Evolutionary conservation across 2,888 invertebrate species (phyloP).

Genomic region (Cynaeus angustus): DNA sequence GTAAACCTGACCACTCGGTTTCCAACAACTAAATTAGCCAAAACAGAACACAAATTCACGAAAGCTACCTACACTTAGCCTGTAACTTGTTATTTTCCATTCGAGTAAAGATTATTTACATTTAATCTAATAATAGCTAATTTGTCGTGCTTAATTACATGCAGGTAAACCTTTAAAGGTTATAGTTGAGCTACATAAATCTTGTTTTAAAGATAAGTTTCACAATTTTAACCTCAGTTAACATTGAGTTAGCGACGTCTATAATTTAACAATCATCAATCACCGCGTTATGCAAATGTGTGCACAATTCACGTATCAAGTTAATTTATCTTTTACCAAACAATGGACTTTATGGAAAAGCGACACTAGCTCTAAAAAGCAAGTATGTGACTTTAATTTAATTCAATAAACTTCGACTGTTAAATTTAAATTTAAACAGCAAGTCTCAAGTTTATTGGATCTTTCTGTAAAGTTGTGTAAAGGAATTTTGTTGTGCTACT

Average conservation of each 20-base stretch:
- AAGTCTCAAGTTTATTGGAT: slow-evolving; percentile 10
- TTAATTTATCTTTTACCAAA: slow-evolving; percentile 24
- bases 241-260: slow-evolving; percentile 38
- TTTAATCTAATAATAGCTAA: not conserved
- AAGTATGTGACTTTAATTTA: slow-evolving; percentile 16
- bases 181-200: slow-evolving; percentile 32
- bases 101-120: not conserved
- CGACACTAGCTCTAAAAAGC: slow-evolving; percentile 1
- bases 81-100: slow-evolving; percentile 3
- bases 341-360: not conserved
- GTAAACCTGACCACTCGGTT: not conserved
- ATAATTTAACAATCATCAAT: slow-evolving; percentile 41
- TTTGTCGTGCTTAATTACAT: slow-evolving; percentile 2
- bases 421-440: slow-evolving; percentile 15
- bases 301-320: slow-evolving; percentile 12
- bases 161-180: slow-evolving; percentile 6
- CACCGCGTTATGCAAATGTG: slow-evolving; percentile 33
- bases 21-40: not conserved
- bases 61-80: not conserved
- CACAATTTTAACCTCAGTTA: slow-evolving; percentile 8
- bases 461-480: slow-evolving; percentile 1
- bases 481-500: slow-evolving; percentile 1
- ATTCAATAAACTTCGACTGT: slow-evolving; percentile 23
- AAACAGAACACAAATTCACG: not conserved
- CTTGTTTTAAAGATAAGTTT: slow-evolving; percentile 28